Base-by-base conservation (phyloP, 2,797 vertebrate genomes). In the Megaceryle alcyon region DNA sequence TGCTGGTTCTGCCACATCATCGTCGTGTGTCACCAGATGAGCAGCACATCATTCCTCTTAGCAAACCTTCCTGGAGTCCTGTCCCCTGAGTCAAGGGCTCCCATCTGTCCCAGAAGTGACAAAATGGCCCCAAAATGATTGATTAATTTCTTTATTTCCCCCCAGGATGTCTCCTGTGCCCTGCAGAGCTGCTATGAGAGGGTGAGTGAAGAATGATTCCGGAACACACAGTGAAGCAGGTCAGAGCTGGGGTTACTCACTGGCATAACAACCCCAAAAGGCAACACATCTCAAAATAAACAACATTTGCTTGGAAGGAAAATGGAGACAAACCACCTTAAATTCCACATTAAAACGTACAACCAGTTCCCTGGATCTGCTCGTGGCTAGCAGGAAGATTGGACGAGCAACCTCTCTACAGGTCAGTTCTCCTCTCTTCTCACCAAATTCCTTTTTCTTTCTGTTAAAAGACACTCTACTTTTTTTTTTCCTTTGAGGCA, bases 1-100 rank as follows among this genome's bases (percentile, higher is more conserved):
- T 1, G 1, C 41, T 73, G 0, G 3, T 49, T 18, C 49, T 51
- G 81, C 65, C 76, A 37, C 76, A 2, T 73, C 61, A 29, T 9
- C 3, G 1, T 8, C 7, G 0, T 15, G 71, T 75, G 59, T 93
- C 85, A 71, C 43, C 82, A 31, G n/a, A 12, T 16, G 63, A 79
- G 63, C 46, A 57, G n/a, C 68, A 5, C 0, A 5, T 44, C 68
- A 18, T 37, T 5, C 25, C 1, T 1, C n/a, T 70, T 3, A 37
- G 81, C 64, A 66, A 48, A 86, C 56, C 23, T 75, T 71, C 57
- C 85, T 16, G 35, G 35, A 46, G 88, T 28, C 72, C 72, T 54
- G 29, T 18, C 39, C 76, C 10, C 31, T 78, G 76, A 91, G 76
- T 53, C 83, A 76, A 12, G 20, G 23, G 60, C 65, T 76, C 72